These are phyloP conservation scores for Ursus arctos DNA, from an alignment of 2,113 vertebrate genomes.

Conservation along the genomic window DNA sequence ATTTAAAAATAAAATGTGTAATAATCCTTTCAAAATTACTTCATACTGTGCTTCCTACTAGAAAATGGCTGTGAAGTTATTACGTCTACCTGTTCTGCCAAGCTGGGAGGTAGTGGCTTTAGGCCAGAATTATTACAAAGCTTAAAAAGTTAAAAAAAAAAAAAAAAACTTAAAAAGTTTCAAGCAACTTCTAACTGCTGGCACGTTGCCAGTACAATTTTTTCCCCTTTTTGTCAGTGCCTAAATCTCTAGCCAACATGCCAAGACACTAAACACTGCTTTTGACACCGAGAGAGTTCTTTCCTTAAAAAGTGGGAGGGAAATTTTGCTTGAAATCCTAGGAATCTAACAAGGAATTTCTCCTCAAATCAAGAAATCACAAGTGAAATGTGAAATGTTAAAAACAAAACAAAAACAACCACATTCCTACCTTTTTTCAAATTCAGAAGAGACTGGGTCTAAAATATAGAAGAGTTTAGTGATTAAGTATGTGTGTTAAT, in stretches of 20 bases:
- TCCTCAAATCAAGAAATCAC: not conserved
- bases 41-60: not conserved
- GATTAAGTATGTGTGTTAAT: not conserved
- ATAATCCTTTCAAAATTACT: constrained; percentile 57
- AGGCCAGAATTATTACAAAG: constrained; percentile 53
- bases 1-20: constrained; percentile 43
- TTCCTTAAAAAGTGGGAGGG: not conserved
- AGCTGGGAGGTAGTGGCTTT: not conserved
- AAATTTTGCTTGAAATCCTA: constrained; percentile 9
- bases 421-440: not conserved
- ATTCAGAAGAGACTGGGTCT: not conserved
- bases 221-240: not conserved
- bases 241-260: not conserved
- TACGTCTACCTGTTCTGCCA: constrained; percentile 48
- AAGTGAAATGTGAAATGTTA: not conserved
- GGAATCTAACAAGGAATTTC: not conserved
- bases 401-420: not conserved
- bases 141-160: not conserved
- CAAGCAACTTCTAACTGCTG: not conserved
- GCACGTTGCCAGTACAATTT: not conserved
- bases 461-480: not conserved
- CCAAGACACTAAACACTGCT: not conserved
- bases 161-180: constrained; percentile 44
- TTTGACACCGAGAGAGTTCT: not conserved
- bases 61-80: not conserved